Evolutionary conservation across 2,888 invertebrate genomes (phyloP), one percentile per base, ranked within the genome.

Genomic region (Ornithoptera priamus): DNA sequence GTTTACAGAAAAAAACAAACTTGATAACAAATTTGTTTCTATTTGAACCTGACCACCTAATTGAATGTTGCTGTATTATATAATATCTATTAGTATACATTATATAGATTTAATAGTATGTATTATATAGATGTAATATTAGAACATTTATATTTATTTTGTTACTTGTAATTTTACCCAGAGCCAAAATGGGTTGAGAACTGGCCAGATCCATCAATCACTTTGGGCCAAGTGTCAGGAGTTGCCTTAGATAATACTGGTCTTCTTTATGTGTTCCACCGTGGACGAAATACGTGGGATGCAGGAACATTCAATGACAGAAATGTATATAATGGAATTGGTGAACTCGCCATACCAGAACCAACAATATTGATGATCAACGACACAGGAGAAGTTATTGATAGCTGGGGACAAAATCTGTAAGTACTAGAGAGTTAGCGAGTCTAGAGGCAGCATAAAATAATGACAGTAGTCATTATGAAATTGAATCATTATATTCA

Each of bases 251-350:
- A 97, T 82, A 91, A 89, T 2, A 81, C 90, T n/a, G 97, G 96
- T 0, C 94, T 95, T 72, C 91, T 98, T 17, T 94, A 96, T 18
- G 94, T 98, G 57, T 97, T 98, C 83, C 98, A 98, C 85, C 93
- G 98, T 74, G 96, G 94, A 0, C 89, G 94, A 68, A 93, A 95
- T 74, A 82, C 93, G 0, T 96, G 96, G 96, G 93, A 92, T 69
- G 81, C 79, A 5, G 80, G 76, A 6, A 94, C 96, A 0, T 97
- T 97, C 80, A 87, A 93, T 62, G 73, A 76, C 0, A 80, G 88
- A 18, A 93, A 96, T 81, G 93, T 94, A 1, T 95, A 93, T 78
- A 85, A 82, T 66, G 89, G 93, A 68, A 90, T 85, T 24, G 87
- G 86, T 0, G 87, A 93, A 56, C 94, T 94, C 0, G 93, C 96